These are phyloP conservation scores for Cheiracanthium punctorium DNA, from an alignment of 2,888 invertebrate genomes.

Conservation along the genomic window DNA sequence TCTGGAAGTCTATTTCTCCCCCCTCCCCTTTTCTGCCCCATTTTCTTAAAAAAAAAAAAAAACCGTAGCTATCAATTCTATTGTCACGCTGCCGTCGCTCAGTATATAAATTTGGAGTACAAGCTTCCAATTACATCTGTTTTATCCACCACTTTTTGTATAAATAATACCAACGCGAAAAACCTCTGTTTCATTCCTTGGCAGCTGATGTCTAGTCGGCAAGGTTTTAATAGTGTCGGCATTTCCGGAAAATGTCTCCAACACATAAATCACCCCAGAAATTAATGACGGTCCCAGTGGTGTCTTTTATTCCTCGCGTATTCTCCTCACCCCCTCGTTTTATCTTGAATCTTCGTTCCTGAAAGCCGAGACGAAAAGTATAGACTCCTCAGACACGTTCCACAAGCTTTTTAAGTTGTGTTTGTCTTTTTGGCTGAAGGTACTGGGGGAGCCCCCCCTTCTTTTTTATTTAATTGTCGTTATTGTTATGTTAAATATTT, in stretches of 20 bases:
- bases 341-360: constrained; percentile 41
- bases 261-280: constrained; percentile 61
- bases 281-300: constrained; percentile 66
- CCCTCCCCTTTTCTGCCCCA: no score
- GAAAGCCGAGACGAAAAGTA: constrained; percentile 55
- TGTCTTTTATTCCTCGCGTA: constrained; percentile 51
- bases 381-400: constrained; percentile 33
- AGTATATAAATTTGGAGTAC: background rate
- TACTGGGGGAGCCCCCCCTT: background rate
- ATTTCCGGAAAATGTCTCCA: constrained; percentile 56
- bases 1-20: no score
- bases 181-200: constrained; percentile 47
- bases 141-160: background rate
- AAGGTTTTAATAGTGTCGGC: constrained; percentile 50
- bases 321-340: constrained; percentile 16
- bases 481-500: background rate
- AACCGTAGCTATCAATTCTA: background rate
- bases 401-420: background rate
- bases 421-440: constrained; percentile 9
- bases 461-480: background rate
- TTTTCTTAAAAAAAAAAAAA: no score
- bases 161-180: constrained; percentile 50
- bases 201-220: constrained; percentile 15
- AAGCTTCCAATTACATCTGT: background rate
- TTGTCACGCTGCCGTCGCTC: background rate